Evolutionary conservation across 2,797 vertebrate genomes (phyloP), one percentile per base, ranked within the genome.

Genomic region (Gymnopithys bicolor): DNA sequence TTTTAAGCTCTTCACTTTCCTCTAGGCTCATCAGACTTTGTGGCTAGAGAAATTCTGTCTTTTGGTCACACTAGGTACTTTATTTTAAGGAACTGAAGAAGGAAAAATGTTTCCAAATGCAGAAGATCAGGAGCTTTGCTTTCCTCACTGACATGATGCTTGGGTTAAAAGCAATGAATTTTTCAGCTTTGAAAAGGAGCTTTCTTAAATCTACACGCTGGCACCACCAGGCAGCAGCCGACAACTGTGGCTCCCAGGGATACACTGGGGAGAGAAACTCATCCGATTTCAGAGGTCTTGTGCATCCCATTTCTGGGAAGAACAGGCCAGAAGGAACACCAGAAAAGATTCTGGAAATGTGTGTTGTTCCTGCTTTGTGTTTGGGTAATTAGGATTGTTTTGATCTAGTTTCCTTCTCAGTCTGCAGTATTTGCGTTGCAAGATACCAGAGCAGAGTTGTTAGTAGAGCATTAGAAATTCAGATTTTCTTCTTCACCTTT

Each of bases 281-380:
- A 13, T 52, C 10, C 0, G 0, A 3, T 10, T 9, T 2, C 2
- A 27, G 43, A 63, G 45, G 13, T 32, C 55, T 59, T 52, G 12
- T 52, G 14, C 19, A n/a, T 8, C 14, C 11, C 4, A 2, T 43
- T 41, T 59, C n/a, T 35, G 53, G 37, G 13, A 68, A 69, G 63
- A 63, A 35, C 5, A 69, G 21, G 7, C 19, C 45, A 46, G 52
- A 74, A 69, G 7, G 7, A 27, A 89, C 78, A 49, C 2, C 19
- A 51, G 37, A 66, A 83, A 17, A 30, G 59, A 13, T 63, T 77
- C 45, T 67, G 58, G 19, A 75, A 75, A 33, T 12, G 4, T 5
- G 5, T 49, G 33, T 41, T 75, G 10, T 39, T 74, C 35, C 16
- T 79, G 32, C 22, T 70, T 45, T 3, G 1, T 4, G 3, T 74